Evolutionary conservation across 2,113 vertebrate species (phyloP).

Genomic region (Actinemys pallida): DNA sequence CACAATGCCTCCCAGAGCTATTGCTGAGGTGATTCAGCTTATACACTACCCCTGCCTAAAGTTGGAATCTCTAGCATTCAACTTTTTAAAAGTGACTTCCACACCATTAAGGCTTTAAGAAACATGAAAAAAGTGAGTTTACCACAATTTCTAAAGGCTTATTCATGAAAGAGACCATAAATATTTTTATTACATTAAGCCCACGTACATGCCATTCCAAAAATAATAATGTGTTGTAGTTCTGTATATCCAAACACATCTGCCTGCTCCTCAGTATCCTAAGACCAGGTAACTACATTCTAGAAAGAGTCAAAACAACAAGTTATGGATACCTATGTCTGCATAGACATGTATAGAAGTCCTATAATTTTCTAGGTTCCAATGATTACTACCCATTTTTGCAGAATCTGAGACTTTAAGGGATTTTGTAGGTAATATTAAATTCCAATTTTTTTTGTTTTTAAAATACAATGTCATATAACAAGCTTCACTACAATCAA

Average conservation of each 20-base stretch:
- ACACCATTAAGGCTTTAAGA: background rate
- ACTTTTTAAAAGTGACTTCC: background rate
- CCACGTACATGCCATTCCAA: background rate
- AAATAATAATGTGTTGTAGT: background rate
- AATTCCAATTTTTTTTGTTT: background rate
- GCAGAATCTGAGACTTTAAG: background rate
- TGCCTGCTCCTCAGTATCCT: background rate
- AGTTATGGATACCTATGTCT: background rate
- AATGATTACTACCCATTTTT: background rate
- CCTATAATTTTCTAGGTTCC: background rate
- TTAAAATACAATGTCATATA: background rate
- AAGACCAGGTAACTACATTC: background rate
- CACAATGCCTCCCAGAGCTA: background rate
- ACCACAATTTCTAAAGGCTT: background rate
- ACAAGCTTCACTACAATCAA: background rate
- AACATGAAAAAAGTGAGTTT: accelerated
- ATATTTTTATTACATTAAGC: background rate
- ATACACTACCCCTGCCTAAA: background rate
- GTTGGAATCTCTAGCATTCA: background rate
- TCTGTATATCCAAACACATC: background rate
- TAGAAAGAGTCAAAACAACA: accelerated
- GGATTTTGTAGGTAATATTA: background rate
- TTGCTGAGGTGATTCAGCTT: background rate
- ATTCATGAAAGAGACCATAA: background rate
- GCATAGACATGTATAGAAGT: background rate